A percentile compares a stretch with the other conserved stretches of the same genome.
Conservation (phyloP, 2,797 vertebrate species). For the Lepus townsendii region DNA sequence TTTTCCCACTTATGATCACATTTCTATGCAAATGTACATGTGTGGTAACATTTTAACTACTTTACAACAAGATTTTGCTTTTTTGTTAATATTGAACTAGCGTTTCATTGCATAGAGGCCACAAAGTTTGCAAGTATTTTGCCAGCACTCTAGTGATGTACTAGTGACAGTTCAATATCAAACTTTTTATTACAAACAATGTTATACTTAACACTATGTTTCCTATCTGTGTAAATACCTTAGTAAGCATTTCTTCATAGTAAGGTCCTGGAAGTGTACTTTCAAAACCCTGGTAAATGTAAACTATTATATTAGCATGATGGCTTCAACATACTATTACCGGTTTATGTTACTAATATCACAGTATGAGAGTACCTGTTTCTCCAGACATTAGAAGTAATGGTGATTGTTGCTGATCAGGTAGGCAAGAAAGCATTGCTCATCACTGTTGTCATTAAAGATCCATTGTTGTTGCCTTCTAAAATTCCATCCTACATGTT, state of each 20-base stretch:
- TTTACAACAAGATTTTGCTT: neutral
- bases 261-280: neutral
- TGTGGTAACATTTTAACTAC: neutral
- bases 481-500: neutral
- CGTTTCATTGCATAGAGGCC: neutral
- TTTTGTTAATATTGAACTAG: neutral
- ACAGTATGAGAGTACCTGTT: neutral
- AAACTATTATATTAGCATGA: neutral
- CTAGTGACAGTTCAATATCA: neutral
- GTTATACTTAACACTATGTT: neutral
- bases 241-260: constrained; percentile 13
- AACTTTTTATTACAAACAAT: neutral
- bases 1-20: neutral
- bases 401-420: neutral
- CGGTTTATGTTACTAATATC: neutral
- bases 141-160: neutral
- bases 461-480: neutral
- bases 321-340: neutral
- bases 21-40: neutral
- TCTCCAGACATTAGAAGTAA: neutral
- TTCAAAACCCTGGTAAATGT: neutral
- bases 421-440: neutral
- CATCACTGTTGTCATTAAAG: neutral
- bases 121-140: neutral
- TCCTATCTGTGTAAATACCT: neutral